Conservation (phyloP, 2,888 invertebrate species). For the Pheosia gnoma region DNA sequence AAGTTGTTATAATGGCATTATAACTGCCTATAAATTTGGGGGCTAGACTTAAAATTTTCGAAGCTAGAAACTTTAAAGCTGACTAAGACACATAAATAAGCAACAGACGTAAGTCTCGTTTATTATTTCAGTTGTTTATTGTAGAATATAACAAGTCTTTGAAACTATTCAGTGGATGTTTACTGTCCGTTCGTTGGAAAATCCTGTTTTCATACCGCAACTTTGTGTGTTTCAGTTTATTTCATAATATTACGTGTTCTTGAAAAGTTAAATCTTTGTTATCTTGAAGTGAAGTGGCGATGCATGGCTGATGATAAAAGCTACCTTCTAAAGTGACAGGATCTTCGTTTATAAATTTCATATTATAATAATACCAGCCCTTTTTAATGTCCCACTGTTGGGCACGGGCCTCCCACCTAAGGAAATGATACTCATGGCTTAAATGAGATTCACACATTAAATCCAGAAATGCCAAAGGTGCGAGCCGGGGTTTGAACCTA, state of each 20-base stretch:
- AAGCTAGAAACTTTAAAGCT: slow-evolving; percentile 16
- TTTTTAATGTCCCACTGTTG: too few relatives aligned
- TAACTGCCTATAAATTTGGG: not conserved
- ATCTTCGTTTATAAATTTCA: too few relatives aligned
- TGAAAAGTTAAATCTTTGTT: slow-evolving; percentile 13
- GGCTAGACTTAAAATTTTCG: not conserved
- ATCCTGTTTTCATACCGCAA: slow-evolving; percentile 47
- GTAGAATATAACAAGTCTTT: slow-evolving; percentile 35
- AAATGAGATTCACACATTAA: too few relatives aligned
- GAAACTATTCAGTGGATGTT: slow-evolving; percentile 44
- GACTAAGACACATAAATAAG: slow-evolving; percentile 20
- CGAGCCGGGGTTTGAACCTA: too few relatives aligned
- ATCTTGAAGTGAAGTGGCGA: not conserved
- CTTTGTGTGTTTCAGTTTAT: slow-evolving; percentile 42
- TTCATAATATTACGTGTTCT: slow-evolving; percentile 26
- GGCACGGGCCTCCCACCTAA: too few relatives aligned
- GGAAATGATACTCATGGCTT: too few relatives aligned
- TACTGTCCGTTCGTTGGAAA: slow-evolving; percentile 44
- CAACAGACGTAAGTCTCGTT: slow-evolving; percentile 13
- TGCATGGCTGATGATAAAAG: not conserved
- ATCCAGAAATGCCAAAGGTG: too few relatives aligned
- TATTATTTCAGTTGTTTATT: slow-evolving; percentile 28
- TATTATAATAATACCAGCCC: too few relatives aligned
- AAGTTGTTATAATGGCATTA: too few relatives aligned
- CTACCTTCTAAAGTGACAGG: too few relatives aligned